Percentiles rank a stretch among this genome's conserved stretches.
Conservation (phyloP, 2,888 invertebrate genomes). For the Pseudococcus viburni region DNA sequence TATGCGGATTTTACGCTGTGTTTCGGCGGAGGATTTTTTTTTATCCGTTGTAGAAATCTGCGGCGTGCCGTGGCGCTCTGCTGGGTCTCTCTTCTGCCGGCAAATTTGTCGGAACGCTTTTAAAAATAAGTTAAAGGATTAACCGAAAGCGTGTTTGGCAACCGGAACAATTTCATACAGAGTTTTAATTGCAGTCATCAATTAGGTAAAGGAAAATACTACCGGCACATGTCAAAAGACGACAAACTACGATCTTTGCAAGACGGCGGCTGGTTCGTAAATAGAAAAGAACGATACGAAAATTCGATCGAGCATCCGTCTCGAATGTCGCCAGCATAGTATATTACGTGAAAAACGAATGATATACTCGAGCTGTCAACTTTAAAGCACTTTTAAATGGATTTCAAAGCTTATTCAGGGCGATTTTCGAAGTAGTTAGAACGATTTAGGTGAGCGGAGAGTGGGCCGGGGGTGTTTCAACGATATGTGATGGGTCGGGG, state of each 20-base stretch:
- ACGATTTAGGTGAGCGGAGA: not conserved
- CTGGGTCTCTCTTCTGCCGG: not conserved
- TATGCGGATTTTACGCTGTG: not conserved
- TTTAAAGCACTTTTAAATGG: constrained; percentile 44
- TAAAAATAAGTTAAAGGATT: constrained; percentile 16
- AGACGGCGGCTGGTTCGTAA: not conserved
- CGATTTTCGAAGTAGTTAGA: constrained; percentile 30
- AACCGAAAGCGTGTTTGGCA: not conserved
- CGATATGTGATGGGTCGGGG: not conserved
- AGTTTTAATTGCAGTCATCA: constrained; percentile 30
- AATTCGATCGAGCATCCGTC: constrained; percentile 34
- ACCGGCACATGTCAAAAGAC: not conserved
- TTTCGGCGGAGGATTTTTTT: constrained; percentile 7
- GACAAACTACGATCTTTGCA: not conserved
- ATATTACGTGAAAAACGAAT: not conserved
- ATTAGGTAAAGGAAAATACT: not conserved
- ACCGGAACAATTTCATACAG: constrained; percentile 31
- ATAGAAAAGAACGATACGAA: constrained; percentile 29
- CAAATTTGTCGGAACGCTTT: not conserved
- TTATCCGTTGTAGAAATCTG: not conserved
- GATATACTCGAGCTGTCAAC: constrained; percentile 49
- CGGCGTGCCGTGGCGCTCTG: not conserved
- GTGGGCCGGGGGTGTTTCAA: not conserved
- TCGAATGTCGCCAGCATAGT: constrained; percentile 14
- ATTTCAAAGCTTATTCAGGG: constrained; percentile 34